phyloP scores from a whole-genome alignment of 2,797 vertebrate genomes.

The Cichlasoma orientale region DNA sequence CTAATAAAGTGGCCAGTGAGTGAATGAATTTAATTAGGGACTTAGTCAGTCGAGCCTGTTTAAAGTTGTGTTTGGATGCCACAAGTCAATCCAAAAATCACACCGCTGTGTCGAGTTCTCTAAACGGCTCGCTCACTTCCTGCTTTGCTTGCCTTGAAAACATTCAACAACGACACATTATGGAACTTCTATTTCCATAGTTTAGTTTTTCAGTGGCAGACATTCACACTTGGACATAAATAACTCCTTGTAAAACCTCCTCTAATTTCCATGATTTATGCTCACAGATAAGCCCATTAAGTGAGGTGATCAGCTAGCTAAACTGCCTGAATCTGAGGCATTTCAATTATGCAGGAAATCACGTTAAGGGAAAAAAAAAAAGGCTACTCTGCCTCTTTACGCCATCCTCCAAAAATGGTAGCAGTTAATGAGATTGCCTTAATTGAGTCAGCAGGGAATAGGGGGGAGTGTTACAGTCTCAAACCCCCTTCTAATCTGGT shows the following conservation, averaged over 20 bases:
- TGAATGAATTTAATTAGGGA: background rate
- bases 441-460: conserved; percentile 75
- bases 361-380: conserved; percentile 52
- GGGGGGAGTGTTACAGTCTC: conserved; percentile 36
- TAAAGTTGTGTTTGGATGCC: conserved; percentile 26
- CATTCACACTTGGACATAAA: conserved; percentile 45
- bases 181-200: conserved; percentile 18
- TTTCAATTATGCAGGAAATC: conserved; percentile 77
- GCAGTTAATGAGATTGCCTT: conserved; percentile 76
- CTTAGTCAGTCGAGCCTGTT: background rate
- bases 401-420: conserved; percentile 58
- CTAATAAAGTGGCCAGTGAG: background rate
- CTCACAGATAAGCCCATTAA: conserved; percentile 61
- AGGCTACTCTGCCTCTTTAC: conserved; percentile 59
- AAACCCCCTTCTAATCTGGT: conserved; percentile 67
- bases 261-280: conserved; percentile 71
- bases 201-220: conserved; percentile 23
- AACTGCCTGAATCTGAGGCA: conserved; percentile 65
- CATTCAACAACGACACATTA: background rate
- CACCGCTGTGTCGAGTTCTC: conserved; percentile 16
- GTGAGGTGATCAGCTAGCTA: conserved; percentile 59
- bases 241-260: conserved; percentile 30
- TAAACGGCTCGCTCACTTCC: conserved; percentile 23
- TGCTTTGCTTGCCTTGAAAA: conserved; percentile 21
- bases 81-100: conserved; percentile 27